Evolutionary conservation across 2,797 vertebrate species (phyloP), one percentile per base, ranked within the genome.

Genomic region (Balearica regulorum): DNA sequence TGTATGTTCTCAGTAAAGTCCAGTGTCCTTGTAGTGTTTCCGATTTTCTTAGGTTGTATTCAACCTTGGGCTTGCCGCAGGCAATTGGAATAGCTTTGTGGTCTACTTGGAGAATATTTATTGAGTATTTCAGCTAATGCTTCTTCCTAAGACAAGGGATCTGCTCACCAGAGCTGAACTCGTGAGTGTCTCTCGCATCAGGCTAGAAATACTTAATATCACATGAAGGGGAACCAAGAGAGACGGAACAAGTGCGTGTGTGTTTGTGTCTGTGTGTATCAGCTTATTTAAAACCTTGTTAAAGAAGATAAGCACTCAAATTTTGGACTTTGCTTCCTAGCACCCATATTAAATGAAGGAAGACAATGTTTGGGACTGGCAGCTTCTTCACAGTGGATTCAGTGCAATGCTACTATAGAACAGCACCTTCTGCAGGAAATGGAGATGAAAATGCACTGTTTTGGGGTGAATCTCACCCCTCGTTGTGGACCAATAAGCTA

Each of bases 201-300:
- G 89, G 93, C 91, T 79, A 69, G 77, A 94, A 91, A 90, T 91
- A 68, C 61, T 87, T 89, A 55, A n/a, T 79, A 83, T 82, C 93
- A 82, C 43, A 44, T 62, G 85, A 58, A 87, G 85, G 58, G 54
- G 69, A 94, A 53, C 31, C 3, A 48, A 58, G 43, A 48, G 75
- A 12, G 51, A 29, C 37, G 39, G 35, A 91, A 72, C 31, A 89
- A 79, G 62, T 73, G 51, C 62, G 6, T 31, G 20, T 78, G 46
- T 92, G 60, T 60, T 44, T 86, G 41, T 91, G n/a, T 43, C 81
- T 87, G 57, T 66, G 60, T 60, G 2, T 22, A 75, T 65, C 58
- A 72, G 35, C 58, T 72, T 75, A 55, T 90, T 91, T 61, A 89
- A 88, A 84, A 72, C 39, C 43, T 76, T 5, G 2, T 13, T 72